Evolutionary conservation across 2,888 invertebrate genomes (phyloP).

Genomic region (Hyppa rectilinea): DNA sequence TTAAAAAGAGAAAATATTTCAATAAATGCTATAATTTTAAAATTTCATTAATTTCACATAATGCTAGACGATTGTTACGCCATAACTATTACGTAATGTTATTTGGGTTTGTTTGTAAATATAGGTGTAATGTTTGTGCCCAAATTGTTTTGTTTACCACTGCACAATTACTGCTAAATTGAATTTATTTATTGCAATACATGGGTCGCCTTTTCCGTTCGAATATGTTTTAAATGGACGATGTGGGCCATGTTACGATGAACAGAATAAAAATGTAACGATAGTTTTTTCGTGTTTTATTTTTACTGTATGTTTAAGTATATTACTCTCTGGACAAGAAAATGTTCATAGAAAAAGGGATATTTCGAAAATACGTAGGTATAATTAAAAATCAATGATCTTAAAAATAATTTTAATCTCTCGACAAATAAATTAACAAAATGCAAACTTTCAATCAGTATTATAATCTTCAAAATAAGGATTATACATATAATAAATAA

Average conservation of each 20-base stretch:
- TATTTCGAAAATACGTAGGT: neutral
- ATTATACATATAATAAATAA: conserved; percentile 85
- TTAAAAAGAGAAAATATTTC: conserved; percentile 55
- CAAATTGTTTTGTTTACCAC: conserved; percentile 77
- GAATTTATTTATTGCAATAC: conserved; percentile 84
- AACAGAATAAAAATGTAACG: conserved; percentile 76
- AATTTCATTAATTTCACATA: conserved; percentile 52
- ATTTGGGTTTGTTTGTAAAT: conserved; percentile 83
- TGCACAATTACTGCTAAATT: conserved; percentile 71
- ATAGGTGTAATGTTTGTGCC: conserved; percentile 78
- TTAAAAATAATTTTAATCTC: conserved; percentile 89
- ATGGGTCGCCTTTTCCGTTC: conserved; percentile 90
- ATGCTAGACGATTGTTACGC: conserved; percentile 65
- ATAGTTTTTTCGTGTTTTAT: conserved; percentile 61
- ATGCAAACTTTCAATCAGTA: conserved; percentile 81
- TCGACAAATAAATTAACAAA: conserved; percentile 90
- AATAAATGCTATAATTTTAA: conserved; percentile 58
- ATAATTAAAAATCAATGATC: conserved; percentile 69
- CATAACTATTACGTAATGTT: conserved; percentile 74
- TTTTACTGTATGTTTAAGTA: conserved; percentile 33
- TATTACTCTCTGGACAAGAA: neutral
- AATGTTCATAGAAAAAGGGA: neutral
- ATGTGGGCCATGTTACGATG: conserved; percentile 83
- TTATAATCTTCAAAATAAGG: conserved; percentile 80
- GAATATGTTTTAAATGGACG: conserved; percentile 87